These are phyloP conservation scores for Muntiacus muntjak DNA, from an alignment of 2,113 vertebrate species.

Conservation along the genomic window DNA sequence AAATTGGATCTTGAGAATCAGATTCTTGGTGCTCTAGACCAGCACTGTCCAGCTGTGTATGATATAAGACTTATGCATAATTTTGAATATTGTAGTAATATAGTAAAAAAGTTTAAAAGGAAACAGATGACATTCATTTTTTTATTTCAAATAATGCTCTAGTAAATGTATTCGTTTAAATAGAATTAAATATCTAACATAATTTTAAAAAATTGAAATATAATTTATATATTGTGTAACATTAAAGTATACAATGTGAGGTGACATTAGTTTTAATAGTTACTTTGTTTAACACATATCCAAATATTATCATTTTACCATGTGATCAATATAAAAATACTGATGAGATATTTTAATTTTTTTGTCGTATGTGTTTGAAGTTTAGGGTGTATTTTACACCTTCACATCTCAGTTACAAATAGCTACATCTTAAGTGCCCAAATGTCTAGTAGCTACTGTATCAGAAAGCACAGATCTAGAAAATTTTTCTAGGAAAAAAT, in stretches of 20 bases:
- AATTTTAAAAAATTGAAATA: background rate
- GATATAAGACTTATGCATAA: background rate
- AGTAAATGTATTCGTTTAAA: background rate
- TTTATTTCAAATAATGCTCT: background rate
- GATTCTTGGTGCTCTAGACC: background rate
- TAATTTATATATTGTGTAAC: background rate
- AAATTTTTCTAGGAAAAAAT: background rate
- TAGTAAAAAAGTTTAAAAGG: background rate
- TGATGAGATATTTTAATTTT: background rate
- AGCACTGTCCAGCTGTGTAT: background rate
- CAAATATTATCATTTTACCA: background rate
- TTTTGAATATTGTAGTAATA: background rate
- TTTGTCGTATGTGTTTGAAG: background rate
- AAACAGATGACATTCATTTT: background rate
- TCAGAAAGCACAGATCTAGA: background rate
- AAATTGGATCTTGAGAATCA: background rate
- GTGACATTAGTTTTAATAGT: background rate
- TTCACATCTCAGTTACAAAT: background rate
- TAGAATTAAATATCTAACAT: background rate
- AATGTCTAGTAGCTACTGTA: background rate
- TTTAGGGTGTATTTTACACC: background rate
- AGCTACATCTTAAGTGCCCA: background rate
- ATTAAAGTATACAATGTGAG: background rate
- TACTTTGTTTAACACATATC: background rate
- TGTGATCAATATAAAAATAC: background rate